Evolutionary conservation across 2,113 vertebrate genomes (phyloP).

Genomic region (Pelodiscus sinensis): DNA sequence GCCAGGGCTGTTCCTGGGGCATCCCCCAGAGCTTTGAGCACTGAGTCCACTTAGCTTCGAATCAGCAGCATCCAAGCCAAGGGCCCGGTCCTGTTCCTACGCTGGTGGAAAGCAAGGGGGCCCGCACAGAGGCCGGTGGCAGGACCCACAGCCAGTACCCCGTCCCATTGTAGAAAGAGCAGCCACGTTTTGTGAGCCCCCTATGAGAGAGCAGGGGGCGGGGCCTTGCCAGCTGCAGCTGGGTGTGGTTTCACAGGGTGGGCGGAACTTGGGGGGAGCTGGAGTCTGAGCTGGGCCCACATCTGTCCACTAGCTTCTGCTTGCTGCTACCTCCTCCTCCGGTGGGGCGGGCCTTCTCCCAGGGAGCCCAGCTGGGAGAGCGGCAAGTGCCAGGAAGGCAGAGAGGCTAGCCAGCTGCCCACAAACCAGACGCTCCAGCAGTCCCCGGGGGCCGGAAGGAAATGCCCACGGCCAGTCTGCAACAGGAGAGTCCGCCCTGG

Average conservation of each 20-base stretch:
- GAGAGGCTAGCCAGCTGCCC: background rate
- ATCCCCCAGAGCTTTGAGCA: background rate
- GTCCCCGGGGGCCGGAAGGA: background rate
- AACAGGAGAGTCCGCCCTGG: background rate
- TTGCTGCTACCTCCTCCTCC: background rate
- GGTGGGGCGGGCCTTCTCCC: background rate
- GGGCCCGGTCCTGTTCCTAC: background rate
- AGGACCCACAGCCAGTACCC: no score
- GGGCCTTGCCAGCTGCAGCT: background rate
- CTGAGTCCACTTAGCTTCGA: background rate
- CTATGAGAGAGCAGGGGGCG: background rate
- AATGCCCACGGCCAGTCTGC: background rate
- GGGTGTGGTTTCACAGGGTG: no score
- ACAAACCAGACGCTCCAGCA: background rate
- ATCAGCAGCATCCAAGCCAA: background rate
- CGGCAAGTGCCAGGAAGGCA: background rate
- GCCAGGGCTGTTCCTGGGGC: fast-evolving
- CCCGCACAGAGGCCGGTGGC: background rate
- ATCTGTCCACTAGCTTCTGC: background rate
- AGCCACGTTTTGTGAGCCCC: background rate
- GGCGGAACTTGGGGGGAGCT: background rate
- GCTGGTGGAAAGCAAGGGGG: background rate
- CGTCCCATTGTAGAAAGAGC: background rate
- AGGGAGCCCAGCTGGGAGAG: no score
- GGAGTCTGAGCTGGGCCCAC: background rate